Conservation (phyloP, 92 coral and sea anemone species). For the Scolanthus callimorphus region DNA sequence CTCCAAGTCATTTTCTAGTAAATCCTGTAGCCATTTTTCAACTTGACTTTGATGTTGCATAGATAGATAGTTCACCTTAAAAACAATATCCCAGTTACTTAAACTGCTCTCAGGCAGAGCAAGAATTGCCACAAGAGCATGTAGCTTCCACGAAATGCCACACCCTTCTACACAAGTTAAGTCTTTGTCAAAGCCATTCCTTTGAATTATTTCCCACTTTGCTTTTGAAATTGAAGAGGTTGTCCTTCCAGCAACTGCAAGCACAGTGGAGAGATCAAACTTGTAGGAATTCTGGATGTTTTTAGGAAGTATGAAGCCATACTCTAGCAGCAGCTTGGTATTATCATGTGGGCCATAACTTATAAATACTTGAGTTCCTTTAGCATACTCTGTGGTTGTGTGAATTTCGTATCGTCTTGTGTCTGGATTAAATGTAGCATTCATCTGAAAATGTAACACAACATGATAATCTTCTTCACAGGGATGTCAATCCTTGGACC, state of each 20-base stretch:
- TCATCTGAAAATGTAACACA: conserved; percentile 46
- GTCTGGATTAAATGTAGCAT: conserved; percentile 55
- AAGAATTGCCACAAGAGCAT: conserved; percentile 52
- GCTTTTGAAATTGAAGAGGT: conserved; percentile 11
- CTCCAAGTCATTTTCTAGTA: too few species aligned
- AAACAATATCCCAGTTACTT: conserved; percentile 34
- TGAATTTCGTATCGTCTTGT: conserved; percentile 53
- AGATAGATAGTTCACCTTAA: too few species aligned
- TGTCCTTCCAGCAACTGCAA: conserved; percentile 19
- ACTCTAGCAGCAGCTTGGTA: conserved; percentile 72
- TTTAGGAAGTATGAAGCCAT: conserved; percentile 81
- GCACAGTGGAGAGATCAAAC: conserved; percentile 26
- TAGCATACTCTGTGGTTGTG: conserved; percentile 55
- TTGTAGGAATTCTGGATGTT: conserved; percentile 56
- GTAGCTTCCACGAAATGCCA: conserved; percentile 82
- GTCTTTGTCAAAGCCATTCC: conserved; percentile 52
- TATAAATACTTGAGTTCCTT: conserved; percentile 77
- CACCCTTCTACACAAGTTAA: conserved; percentile 44
- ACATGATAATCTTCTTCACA: too few species aligned
- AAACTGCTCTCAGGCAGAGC: conserved; percentile 52
- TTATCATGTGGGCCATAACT: conserved; percentile 95
- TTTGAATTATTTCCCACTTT: conserved; percentile 42
- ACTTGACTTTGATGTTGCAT: too few species aligned
- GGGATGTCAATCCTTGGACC: too few species aligned
- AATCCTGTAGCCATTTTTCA: too few species aligned